Conservation (phyloP, 2,113 vertebrate genomes). For the human region DNA sequence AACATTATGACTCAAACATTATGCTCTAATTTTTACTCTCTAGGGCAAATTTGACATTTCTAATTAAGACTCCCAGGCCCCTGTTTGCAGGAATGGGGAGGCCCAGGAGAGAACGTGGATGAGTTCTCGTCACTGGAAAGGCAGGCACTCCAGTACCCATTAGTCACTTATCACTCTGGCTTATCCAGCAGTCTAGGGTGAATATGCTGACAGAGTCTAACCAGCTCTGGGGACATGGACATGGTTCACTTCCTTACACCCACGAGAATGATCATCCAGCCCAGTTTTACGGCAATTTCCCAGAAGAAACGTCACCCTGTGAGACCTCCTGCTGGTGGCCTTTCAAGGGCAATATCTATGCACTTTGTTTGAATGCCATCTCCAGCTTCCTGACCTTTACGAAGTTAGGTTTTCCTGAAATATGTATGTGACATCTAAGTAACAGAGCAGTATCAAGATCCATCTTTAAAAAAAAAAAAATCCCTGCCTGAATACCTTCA, state of each 20-base stretch:
- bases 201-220: background rate
- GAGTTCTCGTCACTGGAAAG: background rate
- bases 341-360: background rate
- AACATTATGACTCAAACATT: background rate
- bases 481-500: background rate
- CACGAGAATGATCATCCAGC: background rate
- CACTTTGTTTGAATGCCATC: background rate
- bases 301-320: background rate
- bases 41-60: background rate
- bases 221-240: background rate
- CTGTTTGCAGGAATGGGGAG: background rate
- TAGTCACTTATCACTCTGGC: too few species aligned
- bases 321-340: background rate
- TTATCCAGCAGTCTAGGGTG: background rate
- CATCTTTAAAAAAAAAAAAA: background rate
- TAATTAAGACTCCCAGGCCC: background rate
- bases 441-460: background rate
- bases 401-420: background rate
- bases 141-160: fast-evolving
- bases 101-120: background rate
- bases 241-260: background rate
- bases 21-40: background rate
- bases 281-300: background rate
- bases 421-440: background rate
- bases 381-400: slow-evolving; percentile 20